Conservation (phyloP, 2,888 invertebrate genomes). For the Trachelus stipa region DNA sequence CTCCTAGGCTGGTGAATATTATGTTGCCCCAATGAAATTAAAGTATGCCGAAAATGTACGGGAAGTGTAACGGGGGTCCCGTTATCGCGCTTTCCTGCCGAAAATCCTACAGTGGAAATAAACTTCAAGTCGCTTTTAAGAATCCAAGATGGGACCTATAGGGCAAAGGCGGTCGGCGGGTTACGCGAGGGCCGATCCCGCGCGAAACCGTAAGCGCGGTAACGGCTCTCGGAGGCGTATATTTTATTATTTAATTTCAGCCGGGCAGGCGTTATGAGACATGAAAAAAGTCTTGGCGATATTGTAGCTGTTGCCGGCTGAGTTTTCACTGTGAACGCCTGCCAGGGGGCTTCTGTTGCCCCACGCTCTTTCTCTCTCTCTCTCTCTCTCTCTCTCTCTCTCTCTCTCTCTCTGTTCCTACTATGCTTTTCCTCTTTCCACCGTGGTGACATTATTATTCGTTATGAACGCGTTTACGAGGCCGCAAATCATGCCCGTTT, state of each 20-base stretch:
- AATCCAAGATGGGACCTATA: not conserved
- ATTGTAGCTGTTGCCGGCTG: conserved; percentile 52
- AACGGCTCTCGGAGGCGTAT: conserved; percentile 42
- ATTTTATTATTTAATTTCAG: conserved; percentile 67
- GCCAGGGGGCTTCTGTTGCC: conserved; percentile 33
- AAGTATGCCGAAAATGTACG: not conserved
- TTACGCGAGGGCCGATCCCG: not conserved
- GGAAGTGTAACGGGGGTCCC: not conserved
- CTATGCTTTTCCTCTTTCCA: not conserved
- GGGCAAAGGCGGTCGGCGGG: not conserved
- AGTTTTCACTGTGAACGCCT: conserved; percentile 50
- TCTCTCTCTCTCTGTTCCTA: not conserved
- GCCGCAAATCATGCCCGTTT: conserved; percentile 66
- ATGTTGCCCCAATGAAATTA: not conserved
- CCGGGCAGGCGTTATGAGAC: conserved; percentile 58
- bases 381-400: conserved; percentile 11
- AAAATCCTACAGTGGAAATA: not conserved
- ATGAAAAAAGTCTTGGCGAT: conserved; percentile 61
- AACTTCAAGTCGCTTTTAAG: not conserved
- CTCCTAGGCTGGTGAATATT: not conserved
- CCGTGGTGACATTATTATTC: conserved; percentile 66
- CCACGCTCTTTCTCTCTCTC: not conserved
- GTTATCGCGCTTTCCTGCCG: not conserved
- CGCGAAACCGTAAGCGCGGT: conserved; percentile 19
- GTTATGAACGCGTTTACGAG: conserved; percentile 67